Evolutionary conservation across 2,113 vertebrate species (phyloP).

Genomic region (Podarcis cretensis): DNA sequence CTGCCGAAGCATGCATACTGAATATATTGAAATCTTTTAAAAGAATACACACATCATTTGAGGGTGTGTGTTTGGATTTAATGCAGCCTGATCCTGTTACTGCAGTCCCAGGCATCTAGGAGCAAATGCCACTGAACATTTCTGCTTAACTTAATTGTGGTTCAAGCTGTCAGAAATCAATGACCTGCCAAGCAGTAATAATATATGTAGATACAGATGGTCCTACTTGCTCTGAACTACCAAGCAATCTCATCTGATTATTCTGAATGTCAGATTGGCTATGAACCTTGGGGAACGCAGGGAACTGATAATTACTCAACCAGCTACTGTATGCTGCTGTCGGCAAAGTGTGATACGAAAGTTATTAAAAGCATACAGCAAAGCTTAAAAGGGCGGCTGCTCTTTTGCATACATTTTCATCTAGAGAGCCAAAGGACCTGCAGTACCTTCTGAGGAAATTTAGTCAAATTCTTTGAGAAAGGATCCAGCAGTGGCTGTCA

Average conservation of each 20-base stretch:
- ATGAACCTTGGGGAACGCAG: background rate
- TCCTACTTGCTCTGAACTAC: background rate
- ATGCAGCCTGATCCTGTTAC: background rate
- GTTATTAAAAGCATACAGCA: background rate
- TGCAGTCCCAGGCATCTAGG: background rate
- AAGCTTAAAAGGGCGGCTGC: background rate
- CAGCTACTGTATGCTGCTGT: background rate
- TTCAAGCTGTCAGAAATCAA: background rate
- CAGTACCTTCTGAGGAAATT: too few species aligned
- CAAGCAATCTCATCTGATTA: slow-evolving; percentile 12
- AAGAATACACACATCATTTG: background rate
- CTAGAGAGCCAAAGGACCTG: too few species aligned
- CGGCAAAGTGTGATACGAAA: background rate
- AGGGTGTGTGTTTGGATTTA: background rate
- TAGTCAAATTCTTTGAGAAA: too few species aligned
- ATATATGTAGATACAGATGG: background rate
- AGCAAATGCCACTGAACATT: background rate
- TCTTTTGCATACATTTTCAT: background rate
- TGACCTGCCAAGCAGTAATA: rapidly evolving
- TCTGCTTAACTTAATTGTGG: background rate
- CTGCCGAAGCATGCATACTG: background rate
- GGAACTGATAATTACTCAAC: background rate
- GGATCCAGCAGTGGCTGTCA: too few species aligned
- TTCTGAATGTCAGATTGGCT: background rate
- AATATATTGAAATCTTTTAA: background rate